Conservation (phyloP, 2,888 invertebrate species). For the Philereme vetulata region DNA sequence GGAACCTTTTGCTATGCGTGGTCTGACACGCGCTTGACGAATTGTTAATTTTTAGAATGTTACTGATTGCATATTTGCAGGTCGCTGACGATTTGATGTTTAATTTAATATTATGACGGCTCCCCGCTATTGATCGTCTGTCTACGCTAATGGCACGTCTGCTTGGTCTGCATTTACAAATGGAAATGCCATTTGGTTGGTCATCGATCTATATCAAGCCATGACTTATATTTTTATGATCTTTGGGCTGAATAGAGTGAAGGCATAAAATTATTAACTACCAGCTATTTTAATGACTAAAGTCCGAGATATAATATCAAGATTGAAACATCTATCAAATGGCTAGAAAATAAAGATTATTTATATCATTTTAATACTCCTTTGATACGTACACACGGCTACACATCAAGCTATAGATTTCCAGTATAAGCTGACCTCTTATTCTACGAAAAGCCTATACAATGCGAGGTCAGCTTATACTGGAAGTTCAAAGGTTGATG, state of each 20-base stretch:
- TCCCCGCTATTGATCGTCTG: slow-evolving; percentile 35
- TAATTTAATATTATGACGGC: slow-evolving; percentile 37
- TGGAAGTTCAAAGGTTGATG: no score
- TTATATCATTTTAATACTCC: background rate
- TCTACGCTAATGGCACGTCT: slow-evolving; percentile 33
- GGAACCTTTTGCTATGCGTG: no score
- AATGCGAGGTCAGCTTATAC: no score
- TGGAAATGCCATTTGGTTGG: slow-evolving; percentile 41
- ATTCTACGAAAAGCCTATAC: no score
- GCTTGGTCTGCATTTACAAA: slow-evolving; percentile 39
- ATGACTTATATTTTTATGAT: slow-evolving; percentile 55
- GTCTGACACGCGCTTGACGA: no score
- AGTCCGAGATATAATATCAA: slow-evolving; percentile 21
- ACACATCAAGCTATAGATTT: no score
- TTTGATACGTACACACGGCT: background rate
- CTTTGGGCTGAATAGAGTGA: slow-evolving; percentile 41
- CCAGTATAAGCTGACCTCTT: no score
- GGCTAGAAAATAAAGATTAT: slow-evolving; percentile 2
- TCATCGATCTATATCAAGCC: slow-evolving; percentile 52
- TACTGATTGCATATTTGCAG: background rate
- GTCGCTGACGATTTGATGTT: slow-evolving; percentile 28
- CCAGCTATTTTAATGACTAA: slow-evolving; percentile 26
- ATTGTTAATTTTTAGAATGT: no score
- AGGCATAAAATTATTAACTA: slow-evolving; percentile 41
- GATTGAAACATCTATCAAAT: slow-evolving; percentile 26